phyloP scores from a whole-genome alignment of 2,797 vertebrate genomes.

The Poeciliopsis presidionis region DNA sequence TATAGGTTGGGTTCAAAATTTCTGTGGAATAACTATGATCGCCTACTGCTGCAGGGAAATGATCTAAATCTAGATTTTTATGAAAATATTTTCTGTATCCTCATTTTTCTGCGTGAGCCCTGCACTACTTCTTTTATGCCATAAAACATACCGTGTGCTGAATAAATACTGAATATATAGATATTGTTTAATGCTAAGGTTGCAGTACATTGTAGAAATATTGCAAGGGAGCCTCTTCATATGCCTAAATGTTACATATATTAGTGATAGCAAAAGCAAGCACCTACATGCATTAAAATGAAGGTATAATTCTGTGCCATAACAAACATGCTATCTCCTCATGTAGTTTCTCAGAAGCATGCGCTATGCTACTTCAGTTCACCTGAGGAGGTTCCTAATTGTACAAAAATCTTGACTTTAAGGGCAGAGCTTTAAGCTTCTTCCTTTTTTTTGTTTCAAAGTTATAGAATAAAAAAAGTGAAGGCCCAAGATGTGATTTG shows the following conservation, averaged over 20 bases:
- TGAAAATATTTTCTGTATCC: conserved; percentile 9
- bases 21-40: conserved; percentile 40
- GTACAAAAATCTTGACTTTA: conserved; percentile 65
- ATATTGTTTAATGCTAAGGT: conserved; percentile 47
- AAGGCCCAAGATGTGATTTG: conserved; percentile 43
- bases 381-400: conserved; percentile 80
- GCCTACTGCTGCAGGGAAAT: conserved; percentile 33
- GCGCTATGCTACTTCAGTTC: conserved; percentile 70
- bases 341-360: conserved; percentile 68
- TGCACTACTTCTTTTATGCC: conserved; percentile 36
- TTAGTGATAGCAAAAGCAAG: conserved; percentile 61
- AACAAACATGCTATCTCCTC: conserved; percentile 76
- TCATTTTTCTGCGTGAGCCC: conserved; percentile 16
- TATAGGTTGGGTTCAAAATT: conserved; percentile 52
- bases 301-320: conserved; percentile 61
- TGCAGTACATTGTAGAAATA: conserved; percentile 69
- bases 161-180: conserved; percentile 69
- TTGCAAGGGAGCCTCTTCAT: conserved; percentile 72
- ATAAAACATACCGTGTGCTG: conserved; percentile 55
- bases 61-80: conserved; percentile 34
- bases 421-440: conserved; percentile 52
- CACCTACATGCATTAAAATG: conserved; percentile 80
- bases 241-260: conserved; percentile 54
- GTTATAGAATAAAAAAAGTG: conserved; percentile 52
- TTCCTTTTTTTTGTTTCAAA: conserved; percentile 47